Percentiles rank a stretch among this genome's conserved stretches.
These are phyloP conservation scores for Cairina moschata DNA, from an alignment of 2,113 vertebrate genomes.

Conservation along the genomic window DNA sequence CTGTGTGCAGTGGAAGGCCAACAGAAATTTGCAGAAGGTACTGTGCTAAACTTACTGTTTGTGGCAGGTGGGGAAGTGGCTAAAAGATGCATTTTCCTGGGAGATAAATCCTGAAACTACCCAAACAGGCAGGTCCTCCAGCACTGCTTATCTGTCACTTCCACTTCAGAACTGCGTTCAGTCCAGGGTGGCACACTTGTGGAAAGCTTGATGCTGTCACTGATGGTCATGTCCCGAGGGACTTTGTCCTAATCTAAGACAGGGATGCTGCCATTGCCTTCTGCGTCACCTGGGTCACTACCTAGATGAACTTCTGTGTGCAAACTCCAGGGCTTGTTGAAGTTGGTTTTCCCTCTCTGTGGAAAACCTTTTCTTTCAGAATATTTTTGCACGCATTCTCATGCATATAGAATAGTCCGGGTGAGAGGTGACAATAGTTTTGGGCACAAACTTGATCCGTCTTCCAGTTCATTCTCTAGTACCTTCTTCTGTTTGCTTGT, in stretches of 20 bases:
- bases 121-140: not conserved
- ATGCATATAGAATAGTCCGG: not conserved
- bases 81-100: not conserved
- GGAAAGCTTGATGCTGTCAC: not conserved
- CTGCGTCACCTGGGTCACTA: not conserved
- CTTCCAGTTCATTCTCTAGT: not conserved
- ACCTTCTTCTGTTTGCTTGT: not conserved
- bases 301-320: not conserved
- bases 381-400: not conserved
- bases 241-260: not conserved
- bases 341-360: not conserved
- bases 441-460: not conserved
- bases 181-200: rapidly evolving
- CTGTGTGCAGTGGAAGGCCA: not conserved
- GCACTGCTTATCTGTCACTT: not conserved
- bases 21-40: not conserved
- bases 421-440: not conserved
- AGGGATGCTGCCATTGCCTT: not conserved
- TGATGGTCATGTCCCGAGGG: rapidly evolving
- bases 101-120: not conserved
- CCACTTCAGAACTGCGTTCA: not conserved
- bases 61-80: too few species aligned
- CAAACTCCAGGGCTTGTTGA: not conserved
- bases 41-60: not conserved
- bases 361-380: not conserved